Evolutionary conservation across 2,888 invertebrate genomes (phyloP).

Genomic region (Strigamia maritima): DNA sequence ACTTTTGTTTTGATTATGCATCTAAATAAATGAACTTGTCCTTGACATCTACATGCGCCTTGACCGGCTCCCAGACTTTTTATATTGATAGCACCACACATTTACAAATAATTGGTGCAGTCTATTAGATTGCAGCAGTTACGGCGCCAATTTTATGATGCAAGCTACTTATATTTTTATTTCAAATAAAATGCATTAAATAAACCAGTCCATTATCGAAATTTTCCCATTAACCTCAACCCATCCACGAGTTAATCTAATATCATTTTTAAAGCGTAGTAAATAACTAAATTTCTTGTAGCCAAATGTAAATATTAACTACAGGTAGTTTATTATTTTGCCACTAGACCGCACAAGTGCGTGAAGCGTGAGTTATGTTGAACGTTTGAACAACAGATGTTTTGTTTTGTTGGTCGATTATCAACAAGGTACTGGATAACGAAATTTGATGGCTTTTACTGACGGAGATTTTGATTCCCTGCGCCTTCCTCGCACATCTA

Average conservation of each 20-base stretch:
- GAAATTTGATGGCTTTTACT: neutral
- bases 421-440: too few species aligned
- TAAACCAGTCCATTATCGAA: too few species aligned
- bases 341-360: neutral
- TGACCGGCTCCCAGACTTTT: neutral
- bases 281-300: too few species aligned
- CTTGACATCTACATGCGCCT: neutral
- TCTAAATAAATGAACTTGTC: neutral
- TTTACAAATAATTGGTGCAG: constrained; percentile 8
- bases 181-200: neutral
- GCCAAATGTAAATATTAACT: too few species aligned
- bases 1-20: neutral
- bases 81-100: neutral
- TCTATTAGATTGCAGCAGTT: neutral
- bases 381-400: neutral
- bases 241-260: too few species aligned
- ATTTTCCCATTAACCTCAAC: too few species aligned
- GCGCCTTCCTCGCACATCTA: neutral
- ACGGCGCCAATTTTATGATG: constrained; percentile 1
- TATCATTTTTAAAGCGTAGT: too few species aligned
- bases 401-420: neutral
- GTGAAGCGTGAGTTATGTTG: neutral
- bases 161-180: neutral
- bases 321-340: neutral
- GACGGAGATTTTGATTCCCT: neutral